Percentiles rank a stretch among this genome's conserved stretches.
phyloP scores from a whole-genome alignment of 2,888 invertebrate genomes.

The Masnerella sp. region DNA sequence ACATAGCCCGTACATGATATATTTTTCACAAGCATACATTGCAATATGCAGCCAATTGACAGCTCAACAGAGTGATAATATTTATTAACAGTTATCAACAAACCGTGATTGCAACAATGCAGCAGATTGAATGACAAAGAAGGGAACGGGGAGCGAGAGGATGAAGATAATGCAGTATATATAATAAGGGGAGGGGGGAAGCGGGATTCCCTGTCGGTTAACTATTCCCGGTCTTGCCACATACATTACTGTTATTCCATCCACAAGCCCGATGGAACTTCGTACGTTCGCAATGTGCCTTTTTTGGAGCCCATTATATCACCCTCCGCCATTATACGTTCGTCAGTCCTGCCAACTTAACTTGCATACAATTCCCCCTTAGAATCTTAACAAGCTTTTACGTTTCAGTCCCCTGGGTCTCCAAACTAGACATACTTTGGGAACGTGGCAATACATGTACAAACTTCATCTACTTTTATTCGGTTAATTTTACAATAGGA shows the following conservation, averaged over 20 bases:
- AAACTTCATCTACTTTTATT: slow-evolving; percentile 12
- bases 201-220: slow-evolving; percentile 41
- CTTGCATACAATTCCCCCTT: too few relatives aligned
- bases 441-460: slow-evolving; percentile 17
- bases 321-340: background rate
- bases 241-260: slow-evolving; percentile 48
- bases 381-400: too few relatives aligned
- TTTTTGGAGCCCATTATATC: slow-evolving; percentile 3
- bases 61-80: slow-evolving; percentile 76
- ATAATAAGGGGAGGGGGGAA: slow-evolving; percentile 50
- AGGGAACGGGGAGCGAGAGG: slow-evolving; percentile 16
- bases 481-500: too few relatives aligned
- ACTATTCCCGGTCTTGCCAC: slow-evolving; percentile 13
- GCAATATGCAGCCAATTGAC: slow-evolving; percentile 76
- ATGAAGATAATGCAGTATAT: slow-evolving; percentile 54
- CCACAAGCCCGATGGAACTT: slow-evolving; percentile 38
- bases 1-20: slow-evolving; percentile 74
- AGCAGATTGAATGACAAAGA: slow-evolving; percentile 72
- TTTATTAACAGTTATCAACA: slow-evolving; percentile 75
- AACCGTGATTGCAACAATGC: slow-evolving; percentile 76
- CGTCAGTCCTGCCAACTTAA: too few relatives aligned
- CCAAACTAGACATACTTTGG: background rate
- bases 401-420: too few relatives aligned
- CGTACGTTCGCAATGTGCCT: slow-evolving; percentile 16
- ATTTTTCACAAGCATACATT: slow-evolving; percentile 74